Percentiles rank a stretch among this genome's conserved stretches.
Evolutionary conservation across 2,888 invertebrate genomes (phyloP).

Genomic region (Trissolcus brochymenae): DNA sequence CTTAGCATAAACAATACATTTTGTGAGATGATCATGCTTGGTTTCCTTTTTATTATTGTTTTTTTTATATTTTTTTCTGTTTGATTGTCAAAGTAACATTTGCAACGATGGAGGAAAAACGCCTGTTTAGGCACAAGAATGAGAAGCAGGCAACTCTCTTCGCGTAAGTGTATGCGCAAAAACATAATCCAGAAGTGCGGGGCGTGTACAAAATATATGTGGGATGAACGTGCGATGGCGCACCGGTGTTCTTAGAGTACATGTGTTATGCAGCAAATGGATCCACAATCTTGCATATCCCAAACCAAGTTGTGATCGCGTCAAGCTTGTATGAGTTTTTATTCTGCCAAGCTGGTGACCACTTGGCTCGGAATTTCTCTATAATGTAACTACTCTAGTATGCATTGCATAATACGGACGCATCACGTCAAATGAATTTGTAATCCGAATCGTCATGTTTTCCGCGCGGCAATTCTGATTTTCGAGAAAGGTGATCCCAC

Average conservation of each 20-base stretch:
- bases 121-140: too few species aligned
- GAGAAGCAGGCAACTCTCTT: not conserved
- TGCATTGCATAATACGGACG: constrained; percentile 45
- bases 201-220: constrained; percentile 15
- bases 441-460: constrained; percentile 9
- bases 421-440: constrained; percentile 10
- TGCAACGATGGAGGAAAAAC: too few species aligned
- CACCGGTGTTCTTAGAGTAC: constrained; percentile 23
- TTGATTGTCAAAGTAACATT: too few species aligned
- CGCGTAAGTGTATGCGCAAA: constrained; percentile 8
- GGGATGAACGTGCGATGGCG: not conserved
- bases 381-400: constrained; percentile 37
- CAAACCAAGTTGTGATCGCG: constrained; percentile 27
- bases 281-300: constrained; percentile 32
- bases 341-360: constrained; percentile 21
- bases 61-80: too few species aligned
- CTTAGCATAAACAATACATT: too few species aligned
- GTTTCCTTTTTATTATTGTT: too few species aligned
- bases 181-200: constrained; percentile 26
- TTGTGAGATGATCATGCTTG: too few species aligned
- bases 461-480: not conserved
- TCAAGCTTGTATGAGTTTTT: constrained; percentile 26
- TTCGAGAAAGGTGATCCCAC: constrained; percentile 10
- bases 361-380: constrained; percentile 24
- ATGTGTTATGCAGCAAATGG: constrained; percentile 34